Conservation (phyloP, 2,888 invertebrate species). For the Lasioglossum pauxillum region DNA sequence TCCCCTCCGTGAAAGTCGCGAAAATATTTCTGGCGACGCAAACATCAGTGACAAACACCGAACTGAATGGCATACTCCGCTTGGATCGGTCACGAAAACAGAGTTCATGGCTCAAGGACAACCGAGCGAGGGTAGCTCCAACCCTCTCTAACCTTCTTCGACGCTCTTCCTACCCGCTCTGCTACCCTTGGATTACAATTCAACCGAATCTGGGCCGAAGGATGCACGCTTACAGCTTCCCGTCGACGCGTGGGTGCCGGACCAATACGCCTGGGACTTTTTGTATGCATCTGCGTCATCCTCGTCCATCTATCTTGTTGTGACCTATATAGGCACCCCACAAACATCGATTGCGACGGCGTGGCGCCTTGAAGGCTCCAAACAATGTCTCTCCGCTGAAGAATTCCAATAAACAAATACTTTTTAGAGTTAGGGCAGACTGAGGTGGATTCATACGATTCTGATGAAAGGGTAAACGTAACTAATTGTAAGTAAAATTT, state of each 20-base stretch:
- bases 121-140: background rate
- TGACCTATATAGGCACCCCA: slow-evolving; percentile 36
- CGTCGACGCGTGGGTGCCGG: slow-evolving; percentile 29
- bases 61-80: background rate
- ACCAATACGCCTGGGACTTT: slow-evolving; percentile 26
- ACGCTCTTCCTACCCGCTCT: background rate
- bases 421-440: background rate
- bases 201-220: slow-evolving; percentile 8
- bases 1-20: background rate
- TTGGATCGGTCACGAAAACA: background rate
- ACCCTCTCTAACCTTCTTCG: background rate
- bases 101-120: slow-evolving; percentile 14
- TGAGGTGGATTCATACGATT: background rate
- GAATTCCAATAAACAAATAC: background rate
- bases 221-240: slow-evolving; percentile 9
- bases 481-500: background rate
- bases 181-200: background rate
- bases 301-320: slow-evolving; percentile 46
- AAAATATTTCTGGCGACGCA: slow-evolving; percentile 16
- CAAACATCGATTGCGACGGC: slow-evolving; percentile 47
- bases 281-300: slow-evolving; percentile 55
- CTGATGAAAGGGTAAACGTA: background rate
- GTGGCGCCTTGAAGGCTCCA: slow-evolving; percentile 42
- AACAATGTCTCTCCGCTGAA: background rate
- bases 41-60: background rate